phyloP scores from a whole-genome alignment of 2,113 vertebrate genomes.

The Ellobius talpinus region DNA sequence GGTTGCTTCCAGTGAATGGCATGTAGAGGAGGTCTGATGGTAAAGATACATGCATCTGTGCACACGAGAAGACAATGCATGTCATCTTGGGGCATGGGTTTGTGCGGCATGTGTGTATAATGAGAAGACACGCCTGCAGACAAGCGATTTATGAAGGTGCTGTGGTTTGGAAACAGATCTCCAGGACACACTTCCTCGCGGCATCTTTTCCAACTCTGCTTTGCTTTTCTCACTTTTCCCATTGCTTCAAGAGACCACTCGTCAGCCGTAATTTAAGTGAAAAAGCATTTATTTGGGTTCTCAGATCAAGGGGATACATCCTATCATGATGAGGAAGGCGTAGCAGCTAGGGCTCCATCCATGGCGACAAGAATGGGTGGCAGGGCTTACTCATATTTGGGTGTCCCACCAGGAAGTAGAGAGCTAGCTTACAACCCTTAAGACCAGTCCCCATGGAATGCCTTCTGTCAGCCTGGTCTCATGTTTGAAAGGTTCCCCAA shows the following conservation, averaged over 20 bases:
- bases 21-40: background rate
- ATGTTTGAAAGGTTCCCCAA: background rate
- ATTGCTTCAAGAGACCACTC: background rate
- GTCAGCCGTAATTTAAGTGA: background rate
- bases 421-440: background rate
- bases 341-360: background rate
- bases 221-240: background rate
- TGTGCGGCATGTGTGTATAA: background rate
- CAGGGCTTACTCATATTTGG: background rate
- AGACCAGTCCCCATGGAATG: too few relatives aligned
- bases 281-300: background rate
- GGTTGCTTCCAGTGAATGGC: background rate
- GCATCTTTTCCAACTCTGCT: background rate
- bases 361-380: too few relatives aligned
- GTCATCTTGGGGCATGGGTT: rapidly evolving
- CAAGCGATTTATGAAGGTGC: background rate
- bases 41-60: background rate
- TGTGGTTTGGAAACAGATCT: background rate
- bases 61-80: rapidly evolving
- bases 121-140: background rate
- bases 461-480: background rate
- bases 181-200: background rate
- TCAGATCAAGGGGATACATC: background rate
- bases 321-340: background rate
- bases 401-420: background rate